Base-by-base conservation (phyloP, 2,797 vertebrate genomes). In the Crax fasciolata region DNA sequence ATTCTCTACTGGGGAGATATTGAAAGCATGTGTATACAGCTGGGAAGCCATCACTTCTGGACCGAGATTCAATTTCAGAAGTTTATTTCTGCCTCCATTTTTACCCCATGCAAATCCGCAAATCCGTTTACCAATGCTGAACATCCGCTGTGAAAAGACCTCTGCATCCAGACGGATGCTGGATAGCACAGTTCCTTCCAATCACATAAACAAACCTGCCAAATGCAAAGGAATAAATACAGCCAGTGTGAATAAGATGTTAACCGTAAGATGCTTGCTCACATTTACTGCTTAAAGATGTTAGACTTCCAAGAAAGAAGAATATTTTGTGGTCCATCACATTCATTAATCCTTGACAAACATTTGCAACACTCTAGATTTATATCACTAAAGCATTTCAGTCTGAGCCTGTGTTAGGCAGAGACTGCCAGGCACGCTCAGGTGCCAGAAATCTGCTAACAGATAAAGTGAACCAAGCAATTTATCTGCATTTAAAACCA, bases 51-150 rank as follows among this genome's bases (percentile, higher is more conserved):
- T 39, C 72, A 2, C n/a, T 88, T 68, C 93, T 35, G 67, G 16
- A 39, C 2, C 0, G 28, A 82, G 48, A 75, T 49, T 87, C 70
- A 18, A 38, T 9, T 78, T 55, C 90, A 63, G 54, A 28, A 87
- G 84, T 23, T 66, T 27, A 67, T 86, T 85, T 51, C 76, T 94
- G 95, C 82, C 91, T 91, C 66, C 25, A 0, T 82, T 46, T 80
- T 77, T 79, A 85, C 27, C 78, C 91, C 54, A 10, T 73, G 87
- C 93, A 90, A 96, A 97, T 86, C 95, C 83, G 4, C 93, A 95
- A 96, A 97, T 88, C 93, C 68, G 0, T 70, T 94, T 89, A 79
- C 24, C 65, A 84, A 21, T 35, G 91, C 70, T 35, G 75, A 95
- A 85, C 71, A 75, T 39, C 83, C 90, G 63, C 92, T 39, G 67